Percentiles rank a stretch among this genome's conserved stretches.
phyloP scores from a whole-genome alignment of 2,797 vertebrate genomes.

The Adrianichthys oophorus region DNA sequence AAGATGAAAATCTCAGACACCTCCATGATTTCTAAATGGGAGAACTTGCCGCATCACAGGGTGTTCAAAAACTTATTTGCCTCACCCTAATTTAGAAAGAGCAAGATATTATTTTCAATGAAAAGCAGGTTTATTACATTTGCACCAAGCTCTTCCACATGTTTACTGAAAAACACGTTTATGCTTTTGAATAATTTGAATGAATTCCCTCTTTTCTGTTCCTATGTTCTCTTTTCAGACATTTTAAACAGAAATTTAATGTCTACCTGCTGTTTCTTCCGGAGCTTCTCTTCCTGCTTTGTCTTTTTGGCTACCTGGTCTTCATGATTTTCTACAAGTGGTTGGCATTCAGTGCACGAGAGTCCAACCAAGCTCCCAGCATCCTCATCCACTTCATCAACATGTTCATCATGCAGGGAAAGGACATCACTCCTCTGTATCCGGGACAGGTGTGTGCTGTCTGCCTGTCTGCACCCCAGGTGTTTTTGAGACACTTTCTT shows the following conservation, averaged over 20 bases:
- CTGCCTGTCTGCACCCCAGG: neutral
- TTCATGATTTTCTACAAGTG: constrained; percentile 96
- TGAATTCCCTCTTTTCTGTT: neutral
- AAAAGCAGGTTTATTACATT: too few species aligned
- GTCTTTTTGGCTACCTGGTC: constrained; percentile 94
- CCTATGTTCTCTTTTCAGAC: constrained; percentile 68
- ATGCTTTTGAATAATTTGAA: too few species aligned
- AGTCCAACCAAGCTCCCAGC: constrained; percentile 88
- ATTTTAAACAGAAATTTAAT: constrained; percentile 89
- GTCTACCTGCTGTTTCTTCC: constrained; percentile 92
- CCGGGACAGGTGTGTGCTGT: constrained; percentile 82
- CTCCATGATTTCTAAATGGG: too few species aligned
- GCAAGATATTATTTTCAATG: too few species aligned
- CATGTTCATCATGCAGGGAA: constrained; percentile 90
- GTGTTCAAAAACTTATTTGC: too few species aligned
- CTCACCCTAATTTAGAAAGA: too few species aligned
- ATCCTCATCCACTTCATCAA: constrained; percentile 96
- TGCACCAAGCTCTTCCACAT: too few species aligned
- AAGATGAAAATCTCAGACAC: too few species aligned
- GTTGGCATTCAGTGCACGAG: constrained; percentile 81
- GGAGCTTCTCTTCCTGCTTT: constrained; percentile 91
- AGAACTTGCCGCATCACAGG: too few species aligned
- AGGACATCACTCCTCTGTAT: constrained; percentile 74
- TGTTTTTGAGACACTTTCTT: constrained; percentile 1
- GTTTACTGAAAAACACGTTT: too few species aligned